A percentile compares a stretch with the other conserved stretches of the same genome.
Evolutionary conservation across 2,113 vertebrate species (phyloP).

Genomic region (Phyllostomus discolor): DNA sequence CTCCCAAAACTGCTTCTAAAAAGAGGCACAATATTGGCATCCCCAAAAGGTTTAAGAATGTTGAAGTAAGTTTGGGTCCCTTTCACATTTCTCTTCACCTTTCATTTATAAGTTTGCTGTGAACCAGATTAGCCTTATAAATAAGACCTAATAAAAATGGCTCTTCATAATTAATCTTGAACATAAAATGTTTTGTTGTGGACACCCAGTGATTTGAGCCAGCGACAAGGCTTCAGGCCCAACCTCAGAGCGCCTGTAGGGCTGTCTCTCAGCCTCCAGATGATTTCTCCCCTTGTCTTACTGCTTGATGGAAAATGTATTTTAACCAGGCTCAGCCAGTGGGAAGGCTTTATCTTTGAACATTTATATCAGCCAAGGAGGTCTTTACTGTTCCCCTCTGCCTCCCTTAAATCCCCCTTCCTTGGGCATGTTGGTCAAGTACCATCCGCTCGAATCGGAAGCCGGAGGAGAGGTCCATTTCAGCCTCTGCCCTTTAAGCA

Average conservation of each 20-base stretch:
- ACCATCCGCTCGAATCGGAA: background rate
- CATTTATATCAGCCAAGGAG: background rate
- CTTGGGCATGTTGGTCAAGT: background rate
- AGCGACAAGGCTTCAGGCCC: background rate
- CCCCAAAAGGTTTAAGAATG: background rate
- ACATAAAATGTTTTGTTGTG: background rate
- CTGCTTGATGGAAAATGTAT: background rate
- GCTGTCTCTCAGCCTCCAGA: background rate
- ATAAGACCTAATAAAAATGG: background rate
- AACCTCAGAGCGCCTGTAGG: background rate
- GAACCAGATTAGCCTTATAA: background rate
- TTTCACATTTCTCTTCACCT: background rate
- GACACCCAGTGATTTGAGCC: background rate
- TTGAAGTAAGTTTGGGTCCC: background rate
- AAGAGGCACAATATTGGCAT: background rate
- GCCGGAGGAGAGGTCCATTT: background rate
- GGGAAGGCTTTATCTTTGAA: background rate
- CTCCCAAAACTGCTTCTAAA: background rate
- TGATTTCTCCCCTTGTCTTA: background rate
- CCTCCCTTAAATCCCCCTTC: background rate
- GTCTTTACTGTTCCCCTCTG: background rate
- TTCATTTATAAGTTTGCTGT: background rate
- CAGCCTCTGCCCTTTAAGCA: background rate
- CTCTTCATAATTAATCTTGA: background rate
- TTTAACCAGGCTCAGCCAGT: background rate